Percentiles rank a stretch among this genome's conserved stretches.
Conservation (phyloP, 1,140 invertebrate species). For the Alviniconcha marisindica region DNA sequence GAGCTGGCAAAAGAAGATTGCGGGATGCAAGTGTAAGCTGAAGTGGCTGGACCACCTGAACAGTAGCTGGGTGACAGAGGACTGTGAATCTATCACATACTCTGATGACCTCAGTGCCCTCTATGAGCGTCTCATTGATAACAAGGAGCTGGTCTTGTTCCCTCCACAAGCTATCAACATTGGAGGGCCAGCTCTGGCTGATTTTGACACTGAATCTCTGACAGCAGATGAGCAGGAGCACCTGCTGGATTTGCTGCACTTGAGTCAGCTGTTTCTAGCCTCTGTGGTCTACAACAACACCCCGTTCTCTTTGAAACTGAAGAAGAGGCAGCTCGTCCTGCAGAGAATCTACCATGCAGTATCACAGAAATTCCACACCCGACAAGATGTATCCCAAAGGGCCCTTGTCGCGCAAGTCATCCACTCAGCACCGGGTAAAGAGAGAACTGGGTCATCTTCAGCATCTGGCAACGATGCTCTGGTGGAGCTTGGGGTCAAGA, state of each 20-base stretch:
- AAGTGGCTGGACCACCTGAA: slow-evolving; percentile 81
- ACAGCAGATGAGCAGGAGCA: slow-evolving; percentile 78
- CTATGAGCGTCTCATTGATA: slow-evolving; percentile 79
- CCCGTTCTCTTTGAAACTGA: slow-evolving; percentile 78
- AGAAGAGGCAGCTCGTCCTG: slow-evolving; percentile 80
- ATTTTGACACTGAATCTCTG: slow-evolving; percentile 76
- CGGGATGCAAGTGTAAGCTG: slow-evolving; percentile 48
- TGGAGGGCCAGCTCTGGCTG: slow-evolving; percentile 74
- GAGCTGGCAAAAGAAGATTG: slow-evolving; percentile 35
- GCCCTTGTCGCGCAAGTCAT: not conserved
- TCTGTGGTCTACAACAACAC: slow-evolving; percentile 79
- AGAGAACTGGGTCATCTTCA: slow-evolving; percentile 1
- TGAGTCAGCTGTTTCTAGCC: slow-evolving; percentile 79
- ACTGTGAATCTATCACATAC: slow-evolving; percentile 79
- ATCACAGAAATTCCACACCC: slow-evolving; percentile 79
- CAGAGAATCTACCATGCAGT: slow-evolving; percentile 81
- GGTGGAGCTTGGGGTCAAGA: slow-evolving; percentile 82
- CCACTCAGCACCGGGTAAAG: not conserved
- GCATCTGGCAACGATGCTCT: slow-evolving; percentile 79
- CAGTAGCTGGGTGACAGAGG: slow-evolving; percentile 79
- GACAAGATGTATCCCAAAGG: slow-evolving; percentile 37
- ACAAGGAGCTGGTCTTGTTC: slow-evolving; percentile 77
- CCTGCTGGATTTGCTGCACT: slow-evolving; percentile 78
- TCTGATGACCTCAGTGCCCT: slow-evolving; percentile 78
- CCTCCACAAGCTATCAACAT: slow-evolving; percentile 75